Evolutionary conservation across 2,888 invertebrate genomes (phyloP), one percentile per base, ranked within the genome.

Genomic region (Acrobasis consociella): DNA sequence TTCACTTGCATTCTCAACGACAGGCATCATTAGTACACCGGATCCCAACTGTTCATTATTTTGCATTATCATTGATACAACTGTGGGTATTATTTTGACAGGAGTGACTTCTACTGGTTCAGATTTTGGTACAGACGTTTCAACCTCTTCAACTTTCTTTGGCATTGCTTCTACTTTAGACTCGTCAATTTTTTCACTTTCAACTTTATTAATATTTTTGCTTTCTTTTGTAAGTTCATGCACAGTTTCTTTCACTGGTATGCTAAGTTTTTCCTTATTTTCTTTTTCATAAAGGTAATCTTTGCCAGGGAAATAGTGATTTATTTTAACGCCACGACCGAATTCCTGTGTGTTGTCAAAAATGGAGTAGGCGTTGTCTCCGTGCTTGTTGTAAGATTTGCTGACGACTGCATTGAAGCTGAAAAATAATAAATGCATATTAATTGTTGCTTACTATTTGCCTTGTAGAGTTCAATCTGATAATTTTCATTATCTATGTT

Each of bases 351-450:
- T 83, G 50, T 89, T 87, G 5, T 80, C 89, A 59, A 83, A 79
- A 8, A 79, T 68, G 1, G 92, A 92, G 63, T 76, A 82, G 1
- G 91, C 91, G 62, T 89, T 75, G 55, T 85, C 82, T 16, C 89
- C 89, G 62, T 92, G 91, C 64, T 86, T 90, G 63, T 86, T 82
- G 0, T 87, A 69, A 13, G 80, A 82, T 71, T 93, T 94, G 72
- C 93, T 93, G 8, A 94, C 94, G 16, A 94, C 82, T 7, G 94
- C 94, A 71, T 94, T 94, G 69, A 94, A 94, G 55, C 94, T 94
- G 77, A 22, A 1, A 46, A 38, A 62, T 31, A 9, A 49, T 31
- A 31, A 31, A 31, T 31, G 7, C 31, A 31, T 31, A 7, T 31
- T 31, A 7, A 8, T 31, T 31, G 31, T 31, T 7, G 31, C 31